Evolutionary conservation across 2,113 vertebrate species (phyloP), one percentile per base, ranked within the genome.

Genomic region (Macquaria ambigua): DNA sequence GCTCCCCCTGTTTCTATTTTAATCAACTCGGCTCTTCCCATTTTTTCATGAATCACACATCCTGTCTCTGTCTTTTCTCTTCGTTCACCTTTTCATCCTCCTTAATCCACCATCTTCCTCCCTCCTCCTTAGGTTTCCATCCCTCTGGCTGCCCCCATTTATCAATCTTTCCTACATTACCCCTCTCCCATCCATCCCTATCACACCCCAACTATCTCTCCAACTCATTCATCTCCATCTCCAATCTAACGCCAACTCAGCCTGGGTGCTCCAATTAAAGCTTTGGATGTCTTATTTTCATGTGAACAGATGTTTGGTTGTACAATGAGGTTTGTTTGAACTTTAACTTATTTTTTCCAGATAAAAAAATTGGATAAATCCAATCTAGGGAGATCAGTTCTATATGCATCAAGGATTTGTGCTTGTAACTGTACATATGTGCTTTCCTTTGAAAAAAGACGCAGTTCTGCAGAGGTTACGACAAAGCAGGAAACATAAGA

Each of bases 101-200:
- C 23, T 68, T 73, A 71, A 84, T 79, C 70, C 67, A 39, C 71
- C 72, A 37, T 80, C 80, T 81, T 83, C 59, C 59, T 68, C 67
- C 37, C 28, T 52, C 70, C 41, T 86, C 18, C 78, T 74, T 53
- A 53, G 56, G 46, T 75, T 78, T 73, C 75, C 4, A 34, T 68
- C 59, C 69, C 3, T 25, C 68, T 3, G 20, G 16, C 72, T 62
- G 28, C 71, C 84, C 62, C 63, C 55, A 25, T 62, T 73, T 37
- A 85, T 85, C 79, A 31, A 18, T 77, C 66, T 63, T 56, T 79
- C 46, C 64, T 55, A 66, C 23, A 14, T 76, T 80, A 58, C 10
- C 37, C 14, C 39, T 43, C 31, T 52, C 16, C 23, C 61, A 59
- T 64, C 55, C 0, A 8, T 81, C 69, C 21, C 2, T 12, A 46